phyloP scores from a whole-genome alignment of 2,113 vertebrate genomes.

The Embiotoca jacksoni region DNA sequence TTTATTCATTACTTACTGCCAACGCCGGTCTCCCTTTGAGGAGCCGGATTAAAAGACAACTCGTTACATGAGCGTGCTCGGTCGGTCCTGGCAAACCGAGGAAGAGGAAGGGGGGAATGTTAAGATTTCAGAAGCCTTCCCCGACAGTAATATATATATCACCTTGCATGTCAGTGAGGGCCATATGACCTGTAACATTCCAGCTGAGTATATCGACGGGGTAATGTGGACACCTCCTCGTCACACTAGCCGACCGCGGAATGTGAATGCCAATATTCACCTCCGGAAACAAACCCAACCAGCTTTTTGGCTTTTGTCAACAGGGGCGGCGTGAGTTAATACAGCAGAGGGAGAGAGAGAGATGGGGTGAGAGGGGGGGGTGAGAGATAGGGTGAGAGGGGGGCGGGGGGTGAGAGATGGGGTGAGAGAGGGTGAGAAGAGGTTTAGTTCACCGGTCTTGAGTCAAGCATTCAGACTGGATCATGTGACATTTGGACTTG shows the following conservation, averaged over 20 bases:
- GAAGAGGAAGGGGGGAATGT: conserved; percentile 26
- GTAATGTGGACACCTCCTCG: conserved; percentile 65
- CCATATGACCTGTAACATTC: conserved; percentile 70
- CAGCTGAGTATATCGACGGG: conserved; percentile 57
- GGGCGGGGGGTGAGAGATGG: too few relatives aligned
- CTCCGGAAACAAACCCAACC: conserved; percentile 62
- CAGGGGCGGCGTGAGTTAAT: conserved; percentile 39
- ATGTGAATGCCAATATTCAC: conserved; percentile 66
- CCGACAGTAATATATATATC: conserved; percentile 68
- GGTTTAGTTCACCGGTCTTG: background rate
- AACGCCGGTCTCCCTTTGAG: background rate
- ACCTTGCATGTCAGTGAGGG: conserved; percentile 63
- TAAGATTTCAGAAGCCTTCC: conserved; percentile 56
- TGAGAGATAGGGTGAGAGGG: conserved; percentile 7
- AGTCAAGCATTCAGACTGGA: background rate
- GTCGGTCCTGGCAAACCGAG: conserved; percentile 11
- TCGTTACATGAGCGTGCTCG: background rate
- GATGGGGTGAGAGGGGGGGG: background rate
- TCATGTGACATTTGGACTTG: background rate
- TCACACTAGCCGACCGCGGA: conserved; percentile 65
- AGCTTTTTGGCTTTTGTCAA: conserved; percentile 51
- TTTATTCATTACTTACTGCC: background rate
- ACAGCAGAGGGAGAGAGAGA: background rate
- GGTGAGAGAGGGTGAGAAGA: background rate
- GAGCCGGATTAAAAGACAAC: conserved; percentile 14